Evolutionary conservation across 2,113 vertebrate genomes (phyloP).

Genomic region (Pteruthius melanotis): DNA sequence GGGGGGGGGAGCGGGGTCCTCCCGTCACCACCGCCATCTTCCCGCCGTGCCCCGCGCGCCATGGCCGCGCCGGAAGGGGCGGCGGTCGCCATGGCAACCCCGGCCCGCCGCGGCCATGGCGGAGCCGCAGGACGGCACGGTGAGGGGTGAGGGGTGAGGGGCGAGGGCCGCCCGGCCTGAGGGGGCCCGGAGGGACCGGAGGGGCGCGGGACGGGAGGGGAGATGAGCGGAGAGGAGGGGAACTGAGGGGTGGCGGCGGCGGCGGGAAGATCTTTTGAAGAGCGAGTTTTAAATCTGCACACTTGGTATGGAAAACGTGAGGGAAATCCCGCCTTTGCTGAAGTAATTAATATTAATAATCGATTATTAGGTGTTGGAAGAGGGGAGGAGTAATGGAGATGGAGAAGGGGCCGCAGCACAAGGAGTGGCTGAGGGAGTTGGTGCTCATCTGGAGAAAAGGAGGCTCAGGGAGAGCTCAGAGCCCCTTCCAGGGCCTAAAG

Average conservation of each 20-base stretch:
- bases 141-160: not conserved
- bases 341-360: no score
- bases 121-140: not conserved
- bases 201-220: not conserved
- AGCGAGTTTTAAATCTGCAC: not conserved
- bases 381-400: not conserved
- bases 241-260: no score
- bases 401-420: not conserved
- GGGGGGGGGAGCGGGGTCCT: fast-evolving
- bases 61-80: not conserved
- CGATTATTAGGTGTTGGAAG: not conserved
- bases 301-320: not conserved
- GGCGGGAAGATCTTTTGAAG: not conserved
- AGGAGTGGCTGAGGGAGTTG: not conserved
- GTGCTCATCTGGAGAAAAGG: not conserved
- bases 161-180: not conserved
- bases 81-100: not conserved
- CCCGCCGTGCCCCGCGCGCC: not conserved
- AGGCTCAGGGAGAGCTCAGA: not conserved
- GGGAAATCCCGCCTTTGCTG: not conserved
- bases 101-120: not conserved
- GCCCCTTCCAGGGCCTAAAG: fast-evolving
- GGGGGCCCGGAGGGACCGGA: not conserved
- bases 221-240: not conserved
- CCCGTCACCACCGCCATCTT: not conserved